Evolutionary conservation across 2,797 vertebrate species (phyloP).

Genomic region (Decapterus maruadsi): DNA sequence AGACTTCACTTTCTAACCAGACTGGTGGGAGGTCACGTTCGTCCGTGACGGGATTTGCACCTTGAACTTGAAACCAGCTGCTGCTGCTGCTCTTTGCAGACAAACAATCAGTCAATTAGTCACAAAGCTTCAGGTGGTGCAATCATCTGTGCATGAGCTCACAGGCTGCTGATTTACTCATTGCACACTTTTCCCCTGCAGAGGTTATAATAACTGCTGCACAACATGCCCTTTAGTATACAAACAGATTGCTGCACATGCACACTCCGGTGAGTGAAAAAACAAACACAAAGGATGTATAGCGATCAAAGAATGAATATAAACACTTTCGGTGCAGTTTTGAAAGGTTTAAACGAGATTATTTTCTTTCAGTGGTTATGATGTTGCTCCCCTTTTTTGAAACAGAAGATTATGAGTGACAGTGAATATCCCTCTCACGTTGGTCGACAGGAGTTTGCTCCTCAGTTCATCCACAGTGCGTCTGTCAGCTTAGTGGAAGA

Average conservation of each 20-base stretch:
- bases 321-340: background rate
- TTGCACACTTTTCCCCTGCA: slow-evolving; percentile 39
- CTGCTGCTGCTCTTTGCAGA: slow-evolving; percentile 36
- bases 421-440: background rate
- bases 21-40: background rate
- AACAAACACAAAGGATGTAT: background rate
- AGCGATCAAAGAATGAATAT: background rate
- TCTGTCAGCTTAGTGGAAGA: slow-evolving; percentile 1
- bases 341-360: background rate
- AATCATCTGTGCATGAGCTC: slow-evolving; percentile 49
- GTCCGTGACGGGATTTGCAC: slow-evolving; percentile 1
- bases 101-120: slow-evolving; percentile 63
- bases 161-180: slow-evolving; percentile 46
- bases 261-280: too few relatives aligned
- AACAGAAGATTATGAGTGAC: background rate
- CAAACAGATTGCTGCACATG: slow-evolving; percentile 5
- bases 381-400: background rate
- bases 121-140: slow-evolving; percentile 56
- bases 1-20: background rate
- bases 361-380: background rate
- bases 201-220: slow-evolving; percentile 42
- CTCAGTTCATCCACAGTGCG: slow-evolving; percentile 11
- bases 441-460: slow-evolving; percentile 16
- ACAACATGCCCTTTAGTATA: slow-evolving; percentile 34
- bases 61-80: slow-evolving; percentile 28